phyloP scores from a whole-genome alignment of 2,113 vertebrate genomes.

The Eolophus roseicapilla region DNA sequence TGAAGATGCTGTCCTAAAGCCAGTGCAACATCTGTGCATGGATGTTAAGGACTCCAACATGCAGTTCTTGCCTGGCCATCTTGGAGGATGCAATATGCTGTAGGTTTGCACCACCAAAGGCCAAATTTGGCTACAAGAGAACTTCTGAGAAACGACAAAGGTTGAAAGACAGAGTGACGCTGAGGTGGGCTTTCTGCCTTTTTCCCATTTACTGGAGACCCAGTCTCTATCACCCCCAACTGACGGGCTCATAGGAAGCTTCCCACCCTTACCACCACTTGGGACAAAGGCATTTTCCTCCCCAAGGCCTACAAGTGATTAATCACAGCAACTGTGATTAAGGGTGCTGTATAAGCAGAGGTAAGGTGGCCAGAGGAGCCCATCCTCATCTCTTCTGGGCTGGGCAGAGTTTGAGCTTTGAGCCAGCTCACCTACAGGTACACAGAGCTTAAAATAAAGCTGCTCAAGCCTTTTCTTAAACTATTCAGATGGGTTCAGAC shows the following conservation, averaged over 20 bases:
- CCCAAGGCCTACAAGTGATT: background rate
- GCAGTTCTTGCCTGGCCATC: background rate
- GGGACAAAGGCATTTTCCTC: background rate
- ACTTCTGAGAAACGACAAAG: background rate
- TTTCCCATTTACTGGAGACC: background rate
- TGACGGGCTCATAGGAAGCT: background rate
- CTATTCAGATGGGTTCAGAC: background rate
- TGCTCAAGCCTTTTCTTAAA: background rate
- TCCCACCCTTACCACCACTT: background rate
- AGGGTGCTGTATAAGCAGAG: background rate
- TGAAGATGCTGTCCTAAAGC: background rate
- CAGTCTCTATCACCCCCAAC: background rate
- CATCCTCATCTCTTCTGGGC: background rate
- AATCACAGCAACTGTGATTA: background rate
- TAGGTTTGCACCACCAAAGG: background rate
- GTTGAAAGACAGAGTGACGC: background rate
- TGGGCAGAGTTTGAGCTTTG: background rate
- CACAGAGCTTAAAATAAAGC: background rate
- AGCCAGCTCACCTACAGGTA: background rate
- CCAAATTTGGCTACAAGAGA: background rate
- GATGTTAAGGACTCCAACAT: background rate
- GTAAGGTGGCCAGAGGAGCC: background rate
- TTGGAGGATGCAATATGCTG: background rate
- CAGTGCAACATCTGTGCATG: fast-evolving
- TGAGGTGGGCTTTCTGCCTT: background rate